Evolutionary conservation across 1,140 invertebrate species (phyloP).

Genomic region (Thaumatotibia leucotreta): DNA sequence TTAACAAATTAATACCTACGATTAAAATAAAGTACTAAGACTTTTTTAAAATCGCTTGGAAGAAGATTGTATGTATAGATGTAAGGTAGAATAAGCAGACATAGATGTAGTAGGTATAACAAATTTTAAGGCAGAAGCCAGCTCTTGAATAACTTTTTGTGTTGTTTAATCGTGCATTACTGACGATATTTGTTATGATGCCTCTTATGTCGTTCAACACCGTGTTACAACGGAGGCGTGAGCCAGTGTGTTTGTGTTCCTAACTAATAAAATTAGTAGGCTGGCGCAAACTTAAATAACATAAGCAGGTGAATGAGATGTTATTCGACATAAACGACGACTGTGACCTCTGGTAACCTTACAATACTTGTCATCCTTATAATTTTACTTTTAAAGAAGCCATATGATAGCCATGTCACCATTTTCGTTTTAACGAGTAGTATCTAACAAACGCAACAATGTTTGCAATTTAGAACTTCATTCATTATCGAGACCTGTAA

Average conservation of each 20-base stretch:
- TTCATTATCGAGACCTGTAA: not conserved
- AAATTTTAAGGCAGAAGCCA: slow-evolving; percentile 61
- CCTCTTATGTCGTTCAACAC: not conserved
- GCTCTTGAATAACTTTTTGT: slow-evolving; percentile 36
- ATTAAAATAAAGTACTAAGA: slow-evolving; percentile 65
- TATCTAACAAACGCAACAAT: not conserved
- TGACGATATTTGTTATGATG: slow-evolving; percentile 6
- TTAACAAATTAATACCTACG: slow-evolving; percentile 76
- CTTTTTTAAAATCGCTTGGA: slow-evolving; percentile 72
- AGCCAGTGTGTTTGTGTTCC: not conserved
- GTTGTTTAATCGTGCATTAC: slow-evolving; percentile 41
- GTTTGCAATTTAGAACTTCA: too few relatives aligned
- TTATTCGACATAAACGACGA: too few relatives aligned
- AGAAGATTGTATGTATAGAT: slow-evolving; percentile 71
- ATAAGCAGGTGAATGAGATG: too few relatives aligned
- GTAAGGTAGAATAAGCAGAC: slow-evolving; percentile 66
- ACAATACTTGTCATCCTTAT: too few relatives aligned
- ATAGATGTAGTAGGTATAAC: slow-evolving; percentile 75
- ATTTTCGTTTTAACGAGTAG: too few relatives aligned
- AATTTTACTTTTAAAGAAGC: not conserved
- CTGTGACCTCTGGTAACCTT: too few relatives aligned
- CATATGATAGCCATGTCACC: not conserved
- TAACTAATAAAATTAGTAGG: not conserved
- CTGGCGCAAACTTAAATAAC: not conserved
- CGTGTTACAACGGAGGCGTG: not conserved